Evolutionary conservation across 2,113 vertebrate species (phyloP).

Genomic region (Ailurus styani): DNA sequence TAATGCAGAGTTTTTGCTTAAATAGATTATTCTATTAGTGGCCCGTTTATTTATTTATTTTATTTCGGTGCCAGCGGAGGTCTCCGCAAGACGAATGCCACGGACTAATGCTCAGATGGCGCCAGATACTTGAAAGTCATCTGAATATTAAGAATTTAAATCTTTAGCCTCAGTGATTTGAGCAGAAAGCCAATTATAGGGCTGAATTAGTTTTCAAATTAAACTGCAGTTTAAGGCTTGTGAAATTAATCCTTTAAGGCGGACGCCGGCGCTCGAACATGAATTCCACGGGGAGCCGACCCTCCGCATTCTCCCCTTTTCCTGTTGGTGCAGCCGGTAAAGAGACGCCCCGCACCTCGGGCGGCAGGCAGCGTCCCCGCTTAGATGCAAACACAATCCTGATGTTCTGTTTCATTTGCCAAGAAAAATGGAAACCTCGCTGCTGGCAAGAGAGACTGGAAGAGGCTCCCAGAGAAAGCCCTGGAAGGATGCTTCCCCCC

Average conservation of each 20-base stretch:
- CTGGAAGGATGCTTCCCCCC: background rate
- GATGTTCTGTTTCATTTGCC: background rate
- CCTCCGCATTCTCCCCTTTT: conserved; percentile 18
- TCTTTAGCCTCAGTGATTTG: conserved; percentile 95
- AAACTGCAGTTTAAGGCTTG: conserved; percentile 93
- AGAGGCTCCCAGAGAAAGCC: background rate
- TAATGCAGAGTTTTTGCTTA: conserved; percentile 40
- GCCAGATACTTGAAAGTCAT: conserved; percentile 86
- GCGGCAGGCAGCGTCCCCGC: background rate
- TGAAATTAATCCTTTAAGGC: conserved; percentile 94
- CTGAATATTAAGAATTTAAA: conserved; percentile 95
- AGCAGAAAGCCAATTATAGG: conserved; percentile 97
- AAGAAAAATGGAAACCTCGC: background rate
- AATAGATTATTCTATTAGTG: conserved; percentile 74
- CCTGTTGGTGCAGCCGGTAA: background rate
- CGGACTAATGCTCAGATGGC: conserved; percentile 81
- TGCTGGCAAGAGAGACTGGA: no score
- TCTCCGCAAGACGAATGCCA: conserved; percentile 79
- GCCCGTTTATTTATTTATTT: conserved; percentile 80
- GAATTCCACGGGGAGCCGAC: conserved; percentile 78
- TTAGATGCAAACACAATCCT: no score
- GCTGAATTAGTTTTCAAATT: conserved; percentile 98
- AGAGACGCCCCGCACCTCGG: background rate
- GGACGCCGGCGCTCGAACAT: conserved; percentile 78
- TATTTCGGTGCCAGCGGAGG: conserved; percentile 75